Percentiles rank a stretch among this genome's conserved stretches.
phyloP scores from a whole-genome alignment of 2,797 vertebrate genomes.

The Threskiornis aethiopicus region DNA sequence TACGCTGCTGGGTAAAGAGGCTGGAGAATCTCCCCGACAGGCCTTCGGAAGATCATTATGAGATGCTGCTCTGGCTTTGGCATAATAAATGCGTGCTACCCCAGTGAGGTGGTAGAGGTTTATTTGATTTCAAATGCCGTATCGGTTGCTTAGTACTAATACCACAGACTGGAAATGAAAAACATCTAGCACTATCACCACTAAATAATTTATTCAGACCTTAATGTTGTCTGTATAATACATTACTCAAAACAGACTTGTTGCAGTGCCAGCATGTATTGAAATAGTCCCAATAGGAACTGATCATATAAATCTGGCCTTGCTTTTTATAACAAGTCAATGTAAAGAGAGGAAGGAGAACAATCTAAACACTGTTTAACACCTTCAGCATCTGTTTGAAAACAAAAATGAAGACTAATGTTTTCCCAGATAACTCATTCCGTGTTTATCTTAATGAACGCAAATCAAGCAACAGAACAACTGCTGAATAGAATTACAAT shows the following conservation, averaged over 20 bases:
- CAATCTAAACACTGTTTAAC: constrained; percentile 67
- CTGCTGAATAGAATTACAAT: constrained; percentile 67
- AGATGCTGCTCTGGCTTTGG: not conserved
- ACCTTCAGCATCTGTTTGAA: constrained; percentile 69
- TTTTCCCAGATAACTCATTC: constrained; percentile 64
- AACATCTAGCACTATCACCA: constrained; percentile 42
- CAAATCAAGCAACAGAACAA: constrained; percentile 66
- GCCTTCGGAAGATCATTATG: not conserved
- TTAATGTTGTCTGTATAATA: constrained; percentile 64
- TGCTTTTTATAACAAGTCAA: constrained; percentile 54
- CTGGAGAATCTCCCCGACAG: not conserved
- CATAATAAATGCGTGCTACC: not conserved
- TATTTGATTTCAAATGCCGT: constrained; percentile 15
- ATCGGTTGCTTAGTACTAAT: constrained; percentile 18
- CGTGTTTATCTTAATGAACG: constrained; percentile 69
- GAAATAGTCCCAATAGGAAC: constrained; percentile 55
- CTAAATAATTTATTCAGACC: constrained; percentile 70
- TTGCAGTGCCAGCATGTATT: constrained; percentile 39
- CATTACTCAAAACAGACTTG: constrained; percentile 54
- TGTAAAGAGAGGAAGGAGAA: constrained; percentile 58
- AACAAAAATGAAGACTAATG: constrained; percentile 72
- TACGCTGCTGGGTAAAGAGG: not conserved
- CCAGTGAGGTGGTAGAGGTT: not conserved
- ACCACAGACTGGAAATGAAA: constrained; percentile 50
- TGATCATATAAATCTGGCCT: constrained; percentile 58